Percentiles rank a stretch among this genome's conserved stretches.
Evolutionary conservation across 2,113 vertebrate species (phyloP).

Genomic region (Pantherophis guttatus): DNA sequence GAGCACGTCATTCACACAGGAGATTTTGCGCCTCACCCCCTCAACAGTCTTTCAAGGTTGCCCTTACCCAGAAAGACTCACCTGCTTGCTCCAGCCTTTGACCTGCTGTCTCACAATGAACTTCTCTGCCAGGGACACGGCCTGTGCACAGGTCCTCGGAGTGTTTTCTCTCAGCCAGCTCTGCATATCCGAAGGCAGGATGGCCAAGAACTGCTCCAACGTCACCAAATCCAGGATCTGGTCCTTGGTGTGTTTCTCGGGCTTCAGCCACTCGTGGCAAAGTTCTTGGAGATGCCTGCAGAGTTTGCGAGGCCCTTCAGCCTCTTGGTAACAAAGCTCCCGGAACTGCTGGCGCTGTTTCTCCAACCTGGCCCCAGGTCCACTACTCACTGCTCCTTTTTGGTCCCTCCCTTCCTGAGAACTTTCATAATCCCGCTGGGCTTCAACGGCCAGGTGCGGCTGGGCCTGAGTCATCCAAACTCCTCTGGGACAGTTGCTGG

Average conservation of each 20-base stretch:
- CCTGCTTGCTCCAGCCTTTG: background rate
- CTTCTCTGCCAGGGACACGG: background rate
- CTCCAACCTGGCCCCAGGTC: background rate
- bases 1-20: background rate
- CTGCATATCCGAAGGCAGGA: conserved; percentile 1
- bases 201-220: conserved; percentile 6
- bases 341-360: background rate
- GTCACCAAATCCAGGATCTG: conserved; percentile 13
- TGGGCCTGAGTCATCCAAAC: background rate
- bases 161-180: background rate
- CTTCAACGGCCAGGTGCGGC: background rate
- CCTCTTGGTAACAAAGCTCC: background rate
- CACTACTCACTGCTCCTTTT: no score
- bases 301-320: background rate
- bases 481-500: background rate
- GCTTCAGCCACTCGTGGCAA: conserved; percentile 9
- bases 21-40: background rate
- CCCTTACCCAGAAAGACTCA: background rate
- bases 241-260: background rate
- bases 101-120: background rate
- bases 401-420: background rate
- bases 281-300: background rate
- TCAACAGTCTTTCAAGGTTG: background rate
- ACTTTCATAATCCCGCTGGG: background rate
- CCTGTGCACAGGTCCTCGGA: background rate